Base-by-base conservation (phyloP, 2,888 invertebrate species). In the Carcina quercana region DNA sequence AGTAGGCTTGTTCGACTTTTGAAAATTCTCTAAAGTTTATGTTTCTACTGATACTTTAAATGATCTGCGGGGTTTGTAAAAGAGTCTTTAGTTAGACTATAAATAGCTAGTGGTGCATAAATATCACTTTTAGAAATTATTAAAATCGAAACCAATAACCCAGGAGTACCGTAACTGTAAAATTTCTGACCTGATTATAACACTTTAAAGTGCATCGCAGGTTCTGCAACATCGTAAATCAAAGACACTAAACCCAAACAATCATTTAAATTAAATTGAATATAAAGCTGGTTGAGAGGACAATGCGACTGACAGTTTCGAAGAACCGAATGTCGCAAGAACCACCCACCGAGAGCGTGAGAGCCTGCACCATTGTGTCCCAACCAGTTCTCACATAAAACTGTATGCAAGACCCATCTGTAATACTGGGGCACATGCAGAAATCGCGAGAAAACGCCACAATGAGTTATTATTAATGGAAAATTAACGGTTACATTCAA, bases 261-360 rank as follows among this genome's bases (percentile, higher is more conserved):
- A 25, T n/a, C 25, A 25, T n/a, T 6, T 5, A 28, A 11, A 20
- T n/a, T 20, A 20, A 19, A 19, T 8, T 2, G n/a, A 20, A 13
- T 17, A 24, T 22, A 12, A 4, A 15, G 10, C n/a, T 24, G 22
- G 15, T 29, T 11, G 8, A 7, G 12, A 30, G 15, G 24, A 30
- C 30, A 24, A 24, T 30, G 15, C 2, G 13, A 7, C 30, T 15
- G 24, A 24, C 15, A 22, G 15, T 7, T 5, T 17, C 15, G n/a
- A 31, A 30, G 28, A 8, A 43, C 32, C 43, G 40, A 67, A 64
- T 79, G 72, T 76, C 65, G 79, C 70, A 80, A 80, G 74, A 65
- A 63, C 63, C 67, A 56, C 59, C 53, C 59, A 62, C 64, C 34
- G 68, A 66, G 69, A 72, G 72, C 78, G 80, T 78, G 80, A 58